phyloP scores from a whole-genome alignment of 2,113 vertebrate genomes.

The Opisthocomus hoazin region DNA sequence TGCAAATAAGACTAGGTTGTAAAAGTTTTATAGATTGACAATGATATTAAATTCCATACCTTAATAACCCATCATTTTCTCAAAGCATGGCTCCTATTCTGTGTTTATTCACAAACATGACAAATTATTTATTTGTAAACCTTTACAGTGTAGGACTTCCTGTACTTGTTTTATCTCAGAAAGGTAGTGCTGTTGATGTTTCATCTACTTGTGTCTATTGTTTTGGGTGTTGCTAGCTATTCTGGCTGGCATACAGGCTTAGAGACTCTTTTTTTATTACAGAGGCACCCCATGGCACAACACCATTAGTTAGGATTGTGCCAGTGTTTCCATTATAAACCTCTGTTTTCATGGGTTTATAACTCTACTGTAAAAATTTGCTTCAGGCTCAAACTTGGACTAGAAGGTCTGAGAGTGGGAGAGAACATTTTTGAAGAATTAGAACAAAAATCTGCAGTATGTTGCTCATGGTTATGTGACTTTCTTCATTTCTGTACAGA shows the following conservation, averaged over 20 bases:
- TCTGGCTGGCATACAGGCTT: neutral
- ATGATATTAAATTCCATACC: slow-evolving; percentile 88
- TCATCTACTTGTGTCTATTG: neutral
- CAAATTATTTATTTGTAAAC: slow-evolving; percentile 25
- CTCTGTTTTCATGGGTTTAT: slow-evolving; percentile 64
- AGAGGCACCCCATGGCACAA: slow-evolving; percentile 17
- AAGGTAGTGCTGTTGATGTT: neutral
- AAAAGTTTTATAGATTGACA: slow-evolving; percentile 98
- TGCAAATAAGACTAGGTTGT: slow-evolving; percentile 85
- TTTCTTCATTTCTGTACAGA: neutral
- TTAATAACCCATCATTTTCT: slow-evolving; percentile 91
- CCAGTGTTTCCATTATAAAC: slow-evolving; percentile 68
- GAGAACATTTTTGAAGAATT: slow-evolving; percentile 56
- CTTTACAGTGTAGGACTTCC: neutral
- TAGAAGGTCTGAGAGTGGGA: slow-evolving; percentile 46
- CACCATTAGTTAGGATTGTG: slow-evolving; percentile 35
- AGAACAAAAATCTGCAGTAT: slow-evolving; percentile 21
- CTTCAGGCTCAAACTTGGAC: slow-evolving; percentile 53
- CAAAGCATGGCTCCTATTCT: slow-evolving; percentile 80
- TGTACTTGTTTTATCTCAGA: neutral
- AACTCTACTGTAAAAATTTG: slow-evolving; percentile 66
- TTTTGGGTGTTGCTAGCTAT: slow-evolving; percentile 19
- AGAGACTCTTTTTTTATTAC: slow-evolving; percentile 8
- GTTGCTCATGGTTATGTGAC: slow-evolving; percentile 26
- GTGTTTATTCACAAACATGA: slow-evolving; percentile 13